Conservation (phyloP, 2,113 vertebrate genomes). For the Promerops cafer region DNA sequence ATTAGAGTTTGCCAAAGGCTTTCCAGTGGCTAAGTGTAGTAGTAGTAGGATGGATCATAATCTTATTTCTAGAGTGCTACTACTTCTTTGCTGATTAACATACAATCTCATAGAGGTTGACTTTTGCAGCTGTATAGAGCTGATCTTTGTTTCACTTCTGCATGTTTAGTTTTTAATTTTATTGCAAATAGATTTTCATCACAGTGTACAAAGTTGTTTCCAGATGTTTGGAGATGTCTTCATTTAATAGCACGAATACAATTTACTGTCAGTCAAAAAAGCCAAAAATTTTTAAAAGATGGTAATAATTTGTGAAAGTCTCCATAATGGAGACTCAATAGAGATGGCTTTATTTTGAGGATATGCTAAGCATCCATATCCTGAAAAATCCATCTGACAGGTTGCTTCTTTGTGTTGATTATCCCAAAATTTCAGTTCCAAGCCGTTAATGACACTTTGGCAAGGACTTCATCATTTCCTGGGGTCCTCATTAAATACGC, state of each 20-base stretch:
- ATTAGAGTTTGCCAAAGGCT: not conserved
- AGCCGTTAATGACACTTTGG: not conserved
- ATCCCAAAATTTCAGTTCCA: not conserved
- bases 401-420: not conserved
- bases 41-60: not conserved
- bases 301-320: not conserved
- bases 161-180: not conserved
- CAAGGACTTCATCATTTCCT: not conserved
- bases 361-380: not conserved
- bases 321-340: not conserved
- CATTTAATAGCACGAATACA: not conserved
- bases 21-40: not conserved
- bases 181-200: not conserved
- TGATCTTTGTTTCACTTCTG: not conserved
- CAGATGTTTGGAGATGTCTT: not conserved
- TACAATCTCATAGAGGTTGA: not conserved
- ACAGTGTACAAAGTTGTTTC: not conserved
- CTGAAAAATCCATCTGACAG: not conserved
- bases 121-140: not conserved
- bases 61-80: not conserved
- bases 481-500: not conserved
- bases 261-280: not conserved
- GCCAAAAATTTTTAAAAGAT: not conserved
- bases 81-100: not conserved
- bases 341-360: not conserved